Base-by-base conservation (phyloP, 2,888 invertebrate genomes). In the Nomada flava region DNA sequence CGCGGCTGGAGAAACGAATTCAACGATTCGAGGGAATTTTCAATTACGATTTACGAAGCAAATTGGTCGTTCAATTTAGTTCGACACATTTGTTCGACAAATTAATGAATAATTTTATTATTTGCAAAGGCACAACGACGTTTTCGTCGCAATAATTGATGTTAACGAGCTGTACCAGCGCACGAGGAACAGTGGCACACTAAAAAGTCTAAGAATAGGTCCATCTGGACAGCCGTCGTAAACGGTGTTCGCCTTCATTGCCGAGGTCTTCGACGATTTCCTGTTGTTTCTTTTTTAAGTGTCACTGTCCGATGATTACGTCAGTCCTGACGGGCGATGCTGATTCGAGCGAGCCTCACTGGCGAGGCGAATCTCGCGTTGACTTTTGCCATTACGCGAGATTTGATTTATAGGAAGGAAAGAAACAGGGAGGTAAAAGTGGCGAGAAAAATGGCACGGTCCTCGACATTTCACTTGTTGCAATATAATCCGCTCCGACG, bases 401-500 rank as follows among this genome's bases (percentile, higher is more conserved):
- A 69, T 69, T 63, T 64, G 79, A 68, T 75, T 69, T 75, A 75
- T 50, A 15, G 18, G 9, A 36, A n/a, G 29, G 64, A 42, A 3
- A 10, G 23, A 50, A 26, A 36, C 15, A 20, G 57, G 29, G 13
- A 42, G 64, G 11, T 23, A 50, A 62, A 77, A 52, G 69, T 23
- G 68, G 52, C 20, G 29, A 63, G 73, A 68, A 79, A 73, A 73
- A 81, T 67, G 65, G 53, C 55, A n/a, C 60, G 64, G 55, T 53
- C 67, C 15, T 42, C 67, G 42, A 26, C 77, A 72, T 77, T 72
- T 80, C 77, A 57, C 72, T 71, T 62, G 67, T 63, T 36, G 71
- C 20, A 76, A 77, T 10, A 15, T 77, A 65, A 77, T 50, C 60
- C 42, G 26, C 26, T 29, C 5, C 64, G 79, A 79, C 79, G 36